Evolutionary conservation across 1,140 invertebrate species (phyloP), one percentile per base, ranked within the genome.

Genomic region (Magallana angulata): DNA sequence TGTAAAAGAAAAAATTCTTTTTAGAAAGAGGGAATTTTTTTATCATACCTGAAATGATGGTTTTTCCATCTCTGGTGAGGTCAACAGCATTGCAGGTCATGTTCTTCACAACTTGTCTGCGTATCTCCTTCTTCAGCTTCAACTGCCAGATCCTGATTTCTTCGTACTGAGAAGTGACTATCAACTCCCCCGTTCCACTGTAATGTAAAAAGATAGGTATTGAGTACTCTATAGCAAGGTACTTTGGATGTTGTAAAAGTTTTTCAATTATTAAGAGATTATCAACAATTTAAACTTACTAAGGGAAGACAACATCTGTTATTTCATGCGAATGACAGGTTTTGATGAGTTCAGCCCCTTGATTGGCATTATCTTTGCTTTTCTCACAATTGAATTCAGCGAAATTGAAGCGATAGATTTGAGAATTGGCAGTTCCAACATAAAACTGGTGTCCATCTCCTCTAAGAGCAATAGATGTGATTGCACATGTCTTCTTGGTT

Each of bases 111-210:
- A 96, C 96, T 85, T 98, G 97, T 59, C 98, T 95, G 0, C 98
- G 95, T 82, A 98, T 94, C 95, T 98, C 98, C 92, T 97, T 96
- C 87, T 96, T 96, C 0, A 96, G 96, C 48, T 95, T 94, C 36
- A 97, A 94, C 89, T 97, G 96, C 98, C 98, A 99, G 36, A 99
- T 96, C 88, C 98, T 96, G 36, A 99, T 97, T 90, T 97, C 97
- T 92, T 98, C 96, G 91, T 96, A 96, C 85, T 97, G 97, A 82
- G 96, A 97, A 0, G 98, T 98, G 36, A 97, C 97, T 95, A 98
- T 98, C 87, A 98, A 96, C 85, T 97, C 96, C 56, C 94, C 94
- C 57, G 91, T 91, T 11, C 93, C 93, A 87, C 95, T 95, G 90
- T 7, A 91, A 92, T 60, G 9, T 11, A 48, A 81, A 82, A 57